Evolutionary conservation across 2,113 vertebrate genomes (phyloP).

Genomic region (Nycticorax nycticorax): DNA sequence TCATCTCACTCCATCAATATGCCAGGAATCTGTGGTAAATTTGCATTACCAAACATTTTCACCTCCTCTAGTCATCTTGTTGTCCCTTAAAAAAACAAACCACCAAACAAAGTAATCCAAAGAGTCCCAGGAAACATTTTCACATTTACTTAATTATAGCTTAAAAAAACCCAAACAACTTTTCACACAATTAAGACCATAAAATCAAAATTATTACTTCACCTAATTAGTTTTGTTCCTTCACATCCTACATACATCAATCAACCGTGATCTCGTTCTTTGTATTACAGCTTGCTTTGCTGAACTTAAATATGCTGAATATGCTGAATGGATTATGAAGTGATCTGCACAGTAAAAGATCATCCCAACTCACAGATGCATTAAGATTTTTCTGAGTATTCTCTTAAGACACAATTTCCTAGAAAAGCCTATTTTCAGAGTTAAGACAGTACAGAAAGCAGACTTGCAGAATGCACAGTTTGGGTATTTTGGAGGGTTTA

Average conservation of each 20-base stretch:
- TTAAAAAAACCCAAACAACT: neutral
- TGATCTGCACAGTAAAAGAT: neutral
- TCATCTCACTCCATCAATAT: neutral
- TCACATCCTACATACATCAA: neutral
- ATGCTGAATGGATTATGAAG: neutral
- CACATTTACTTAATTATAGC: neutral
- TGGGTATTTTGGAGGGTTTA: neutral
- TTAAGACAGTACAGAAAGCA: neutral
- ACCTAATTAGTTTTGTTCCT: neutral
- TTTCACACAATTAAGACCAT: neutral
- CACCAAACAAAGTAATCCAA: neutral
- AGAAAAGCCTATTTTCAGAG: neutral
- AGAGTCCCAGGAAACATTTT: neutral
- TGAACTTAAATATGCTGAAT: neutral
- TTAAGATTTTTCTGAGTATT: neutral
- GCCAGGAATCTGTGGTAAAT: neutral
- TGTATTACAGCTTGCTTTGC: neutral
- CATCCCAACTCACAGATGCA: neutral
- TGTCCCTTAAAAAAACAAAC: neutral
- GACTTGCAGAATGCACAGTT: neutral
- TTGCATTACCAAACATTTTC: neutral
- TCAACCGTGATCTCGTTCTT: neutral
- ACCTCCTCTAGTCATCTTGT: neutral
- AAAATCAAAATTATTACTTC: neutral
- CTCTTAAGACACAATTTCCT: neutral